Percentiles rank a stretch among this genome's conserved stretches.
These are phyloP conservation scores for Bombylius major DNA, from an alignment of 2,888 invertebrate genomes.

Conservation along the genomic window DNA sequence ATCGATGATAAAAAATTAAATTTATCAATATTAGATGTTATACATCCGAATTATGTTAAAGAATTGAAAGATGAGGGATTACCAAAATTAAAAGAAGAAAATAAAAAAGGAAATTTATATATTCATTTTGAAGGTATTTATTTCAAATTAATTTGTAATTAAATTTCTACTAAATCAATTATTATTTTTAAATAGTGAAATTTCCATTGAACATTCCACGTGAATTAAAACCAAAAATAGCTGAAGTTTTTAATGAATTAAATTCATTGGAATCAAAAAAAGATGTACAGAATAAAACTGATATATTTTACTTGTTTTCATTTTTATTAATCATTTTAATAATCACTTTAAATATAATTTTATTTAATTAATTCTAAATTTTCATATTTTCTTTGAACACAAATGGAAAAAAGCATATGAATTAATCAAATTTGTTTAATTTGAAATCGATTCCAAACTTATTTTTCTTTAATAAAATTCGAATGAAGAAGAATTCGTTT, in stretches of 20 bases:
- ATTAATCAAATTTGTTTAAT: too few relatives aligned
- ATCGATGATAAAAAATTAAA: constrained; percentile 56
- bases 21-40: constrained; percentile 57
- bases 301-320: too few relatives aligned
- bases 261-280: too few relatives aligned
- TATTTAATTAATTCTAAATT: too few relatives aligned
- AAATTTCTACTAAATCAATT: neutral
- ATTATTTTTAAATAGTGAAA: constrained; percentile 28
- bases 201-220: constrained; percentile 44
- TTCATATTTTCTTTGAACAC: too few relatives aligned
- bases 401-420: too few relatives aligned
- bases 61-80: constrained; percentile 59
- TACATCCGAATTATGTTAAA: constrained; percentile 56
- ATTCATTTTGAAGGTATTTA: constrained; percentile 46
- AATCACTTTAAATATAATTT: too few relatives aligned
- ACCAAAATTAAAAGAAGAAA: constrained; percentile 48
- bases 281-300: too few relatives aligned
- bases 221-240: constrained; percentile 29
- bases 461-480: too few relatives aligned
- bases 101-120: constrained; percentile 51
- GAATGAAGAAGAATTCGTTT: too few relatives aligned
- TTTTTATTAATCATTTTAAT: too few relatives aligned
- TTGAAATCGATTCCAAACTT: too few relatives aligned
- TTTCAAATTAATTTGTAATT: neutral
- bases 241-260: neutral